These are phyloP conservation scores for Osmerus eperlanus DNA, from an alignment of 2,113 vertebrate genomes.

Conservation along the genomic window DNA sequence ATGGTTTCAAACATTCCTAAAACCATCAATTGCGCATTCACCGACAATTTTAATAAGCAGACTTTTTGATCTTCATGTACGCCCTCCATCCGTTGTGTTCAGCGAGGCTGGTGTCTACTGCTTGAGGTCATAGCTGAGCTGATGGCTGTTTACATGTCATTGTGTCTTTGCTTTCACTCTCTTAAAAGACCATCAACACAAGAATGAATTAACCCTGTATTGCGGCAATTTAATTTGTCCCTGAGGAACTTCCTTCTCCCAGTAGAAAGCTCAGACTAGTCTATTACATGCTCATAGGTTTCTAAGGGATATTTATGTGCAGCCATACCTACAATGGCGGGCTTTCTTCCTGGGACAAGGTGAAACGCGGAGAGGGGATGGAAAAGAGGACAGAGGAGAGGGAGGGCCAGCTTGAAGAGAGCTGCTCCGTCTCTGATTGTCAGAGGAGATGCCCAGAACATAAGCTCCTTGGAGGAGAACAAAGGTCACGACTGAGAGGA, in stretches of 20 bases:
- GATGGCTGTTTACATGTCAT: conserved; percentile 23
- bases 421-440: conserved; percentile 38
- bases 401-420: conserved; percentile 15
- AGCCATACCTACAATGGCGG: conserved; percentile 40
- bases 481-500: conserved; percentile 52
- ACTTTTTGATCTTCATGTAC: too few species aligned
- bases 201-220: conserved; percentile 45
- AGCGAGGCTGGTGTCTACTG: neutral
- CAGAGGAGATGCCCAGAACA: conserved; percentile 44
- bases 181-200: conserved; percentile 32
- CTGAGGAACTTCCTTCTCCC: conserved; percentile 30
- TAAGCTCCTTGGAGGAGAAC: conserved; percentile 45
- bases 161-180: conserved; percentile 15
- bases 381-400: conserved; percentile 1
- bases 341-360: conserved; percentile 37
- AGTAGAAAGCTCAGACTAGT: conserved; percentile 23
- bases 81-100: neutral
- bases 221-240: conserved; percentile 37
- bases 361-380: conserved; percentile 15
- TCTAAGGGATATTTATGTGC: conserved; percentile 36
- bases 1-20: too few species aligned
- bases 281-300: conserved; percentile 39
- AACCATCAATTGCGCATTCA: too few species aligned
- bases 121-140: neutral
- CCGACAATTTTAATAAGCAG: too few species aligned